These are phyloP conservation scores for Zelleria hepariella DNA, from an alignment of 2,888 invertebrate species.

Conservation along the genomic window DNA sequence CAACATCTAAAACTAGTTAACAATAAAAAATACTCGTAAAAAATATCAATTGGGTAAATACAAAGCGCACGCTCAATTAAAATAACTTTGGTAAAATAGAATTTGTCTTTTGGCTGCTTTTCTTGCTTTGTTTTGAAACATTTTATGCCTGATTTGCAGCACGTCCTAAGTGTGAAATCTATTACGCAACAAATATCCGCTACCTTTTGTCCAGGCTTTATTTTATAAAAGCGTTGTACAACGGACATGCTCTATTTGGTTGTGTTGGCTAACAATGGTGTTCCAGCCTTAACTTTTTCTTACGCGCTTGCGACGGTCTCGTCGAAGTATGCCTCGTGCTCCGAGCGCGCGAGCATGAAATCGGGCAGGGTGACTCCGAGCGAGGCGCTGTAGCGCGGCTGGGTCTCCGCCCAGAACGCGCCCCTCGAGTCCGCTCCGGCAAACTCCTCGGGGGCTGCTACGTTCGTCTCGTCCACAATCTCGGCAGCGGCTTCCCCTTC, in stretches of 20 bases:
- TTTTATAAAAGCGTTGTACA: slow-evolving; percentile 38
- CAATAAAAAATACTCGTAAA: slow-evolving; percentile 24
- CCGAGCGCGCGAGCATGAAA: slow-evolving; percentile 78
- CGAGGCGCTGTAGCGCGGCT: slow-evolving; percentile 74
- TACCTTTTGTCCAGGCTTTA: slow-evolving; percentile 46
- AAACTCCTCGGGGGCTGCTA: slow-evolving; percentile 65
- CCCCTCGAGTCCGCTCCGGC: slow-evolving; percentile 71
- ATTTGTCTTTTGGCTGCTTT: slow-evolving; percentile 16
- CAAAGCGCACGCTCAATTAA: not conserved
- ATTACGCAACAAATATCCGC: slow-evolving; percentile 55
- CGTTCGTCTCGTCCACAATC: slow-evolving; percentile 45
- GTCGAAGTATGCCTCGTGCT: slow-evolving; percentile 78
- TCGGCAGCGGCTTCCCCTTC: slow-evolving; percentile 38
- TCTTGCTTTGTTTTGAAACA: slow-evolving; percentile 27
- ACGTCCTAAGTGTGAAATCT: slow-evolving; percentile 45
- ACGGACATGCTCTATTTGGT: slow-evolving; percentile 61
- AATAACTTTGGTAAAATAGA: slow-evolving; percentile 5
- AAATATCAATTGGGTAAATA: not conserved
- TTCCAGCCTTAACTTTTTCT: slow-evolving; percentile 26
- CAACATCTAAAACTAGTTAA: slow-evolving; percentile 63
- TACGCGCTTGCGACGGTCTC: slow-evolving; percentile 63
- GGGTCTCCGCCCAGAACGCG: slow-evolving; percentile 77
- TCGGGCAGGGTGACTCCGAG: slow-evolving; percentile 76
- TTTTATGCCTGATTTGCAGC: slow-evolving; percentile 19
- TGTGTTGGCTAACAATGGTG: slow-evolving; percentile 38